Evolutionary conservation across 2,797 vertebrate species (phyloP), one percentile per base, ranked within the genome.

Genomic region (Xerus rutilus): DNA sequence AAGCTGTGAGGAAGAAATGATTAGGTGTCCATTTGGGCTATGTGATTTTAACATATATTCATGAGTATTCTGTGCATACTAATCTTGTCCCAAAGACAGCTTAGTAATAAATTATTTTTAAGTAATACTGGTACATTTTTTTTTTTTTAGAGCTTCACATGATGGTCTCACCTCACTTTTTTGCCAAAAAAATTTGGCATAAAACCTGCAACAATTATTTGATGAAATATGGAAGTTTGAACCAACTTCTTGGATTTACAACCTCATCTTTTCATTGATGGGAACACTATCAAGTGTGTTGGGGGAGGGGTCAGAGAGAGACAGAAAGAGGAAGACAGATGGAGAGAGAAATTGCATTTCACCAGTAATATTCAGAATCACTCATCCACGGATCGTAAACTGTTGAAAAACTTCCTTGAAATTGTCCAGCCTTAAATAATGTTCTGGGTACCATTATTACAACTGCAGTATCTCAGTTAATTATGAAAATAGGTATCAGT

Each of bases 401-500:
- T 23, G 2, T 70, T 89, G 82, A 90, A 82, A 97, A 97, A 90
- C n/a, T 94, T 97, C n/a, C 82, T 82, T 96, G 92, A 76, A 81
- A 77, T 74, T 93, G 90, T 87, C 85, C 30, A 47, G 87, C 35
- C 78, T 96, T 92, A 95, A 89, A 83, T 72, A 95, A 94, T 69
- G 32, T 72, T 91, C 64, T 86, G 74, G 21, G 35, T 78, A 57
- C 54, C 83, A 25, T 54, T 78, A 65, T 81, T 39, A 82, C 20
- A 81, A 54, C 86, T 43, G 21, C 14, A 25, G 23, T 43, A 49
- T 62, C 84, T 91, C 65, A 88, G 76, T 45, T 81, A 28, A n/a
- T 85, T 43, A 82, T 17, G 35, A 64, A 89, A 95, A 74, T 69
- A 96, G 21, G 28, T 45, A 54, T 47, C 35, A 52, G 77, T 13